These are phyloP conservation scores for Caenorhabditis auriculariae DNA, from an alignment of 2,888 invertebrate genomes.

Conservation along the genomic window DNA sequence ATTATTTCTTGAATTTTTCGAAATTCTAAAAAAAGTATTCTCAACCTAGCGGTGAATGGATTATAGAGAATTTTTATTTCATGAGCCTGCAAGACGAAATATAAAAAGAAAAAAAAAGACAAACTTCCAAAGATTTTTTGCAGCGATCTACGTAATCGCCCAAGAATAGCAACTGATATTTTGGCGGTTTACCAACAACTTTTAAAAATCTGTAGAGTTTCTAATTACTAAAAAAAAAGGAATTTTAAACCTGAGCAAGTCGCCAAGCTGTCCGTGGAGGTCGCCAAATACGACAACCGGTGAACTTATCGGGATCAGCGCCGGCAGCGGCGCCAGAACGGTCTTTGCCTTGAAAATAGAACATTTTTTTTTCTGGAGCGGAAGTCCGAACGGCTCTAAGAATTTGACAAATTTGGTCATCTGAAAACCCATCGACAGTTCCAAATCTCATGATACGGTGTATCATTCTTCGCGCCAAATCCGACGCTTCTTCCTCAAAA, in stretches of 20 bases:
- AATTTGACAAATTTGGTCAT: constrained; percentile 1
- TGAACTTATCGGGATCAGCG: constrained; percentile 25
- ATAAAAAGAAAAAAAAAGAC: background rate
- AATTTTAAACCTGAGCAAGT: constrained; percentile 24
- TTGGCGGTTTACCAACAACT: constrained; percentile 39
- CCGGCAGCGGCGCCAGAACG: constrained; percentile 26
- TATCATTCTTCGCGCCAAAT: constrained; percentile 3
- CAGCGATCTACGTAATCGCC: constrained; percentile 51
- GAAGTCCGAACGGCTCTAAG: constrained; percentile 5
- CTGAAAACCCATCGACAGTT: constrained; percentile 28
- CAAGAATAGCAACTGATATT: constrained; percentile 38
- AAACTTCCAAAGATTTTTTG: constrained; percentile 42
- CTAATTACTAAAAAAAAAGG: background rate
- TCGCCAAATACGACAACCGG: constrained; percentile 44
- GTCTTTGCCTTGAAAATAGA: constrained; percentile 12
- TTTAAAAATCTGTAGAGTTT: constrained; percentile 12
- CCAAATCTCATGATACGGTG: constrained; percentile 15
- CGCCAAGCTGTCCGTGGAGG: constrained; percentile 48
- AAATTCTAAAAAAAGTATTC: too few relatives aligned
- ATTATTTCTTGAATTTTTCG: too few relatives aligned
- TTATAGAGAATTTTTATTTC: too few relatives aligned
- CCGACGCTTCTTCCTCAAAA: background rate
- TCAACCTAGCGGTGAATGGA: too few relatives aligned
- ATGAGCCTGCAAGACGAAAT: too few relatives aligned
- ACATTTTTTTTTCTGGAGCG: background rate